phyloP scores from a whole-genome alignment of 2,797 vertebrate species.

The Chelonia mydas region DNA sequence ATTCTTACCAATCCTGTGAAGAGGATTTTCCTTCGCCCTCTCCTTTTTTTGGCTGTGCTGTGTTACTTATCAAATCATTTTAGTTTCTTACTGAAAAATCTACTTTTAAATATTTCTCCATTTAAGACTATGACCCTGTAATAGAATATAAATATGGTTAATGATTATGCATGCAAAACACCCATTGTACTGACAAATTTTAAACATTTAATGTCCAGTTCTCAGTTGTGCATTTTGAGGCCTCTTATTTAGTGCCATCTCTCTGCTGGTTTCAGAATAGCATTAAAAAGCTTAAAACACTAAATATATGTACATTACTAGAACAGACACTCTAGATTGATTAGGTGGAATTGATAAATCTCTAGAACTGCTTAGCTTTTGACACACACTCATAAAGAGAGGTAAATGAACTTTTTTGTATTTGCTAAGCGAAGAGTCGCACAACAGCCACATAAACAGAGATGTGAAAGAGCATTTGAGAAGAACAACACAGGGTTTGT shows the following conservation, averaged over 20 bases:
- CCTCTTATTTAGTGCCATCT: neutral
- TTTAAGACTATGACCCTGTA: neutral
- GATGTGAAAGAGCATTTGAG: neutral
- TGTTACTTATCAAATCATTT: neutral
- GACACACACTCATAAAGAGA: neutral
- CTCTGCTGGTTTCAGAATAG: neutral
- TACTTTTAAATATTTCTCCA: neutral
- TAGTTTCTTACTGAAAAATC: neutral
- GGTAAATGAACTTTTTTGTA: slow-evolving; percentile 28
- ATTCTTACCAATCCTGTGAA: neutral
- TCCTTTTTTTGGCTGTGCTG: neutral
- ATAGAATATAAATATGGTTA: neutral
- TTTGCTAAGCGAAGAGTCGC: slow-evolving; percentile 26
- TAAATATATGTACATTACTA: neutral
- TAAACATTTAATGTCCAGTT: rapidly evolving
- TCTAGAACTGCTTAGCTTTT: slow-evolving; percentile 21
- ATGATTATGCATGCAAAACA: neutral
- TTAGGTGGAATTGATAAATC: neutral
- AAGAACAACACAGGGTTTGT: rapidly evolving
- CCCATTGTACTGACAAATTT: rapidly evolving
- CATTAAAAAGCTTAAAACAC: neutral
- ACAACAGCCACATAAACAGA: neutral
- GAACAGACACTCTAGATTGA: neutral
- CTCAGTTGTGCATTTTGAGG: neutral
- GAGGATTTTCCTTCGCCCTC: neutral